Base-by-base conservation (phyloP, 2,113 vertebrate genomes). In the Phyllostomus hastatus region DNA sequence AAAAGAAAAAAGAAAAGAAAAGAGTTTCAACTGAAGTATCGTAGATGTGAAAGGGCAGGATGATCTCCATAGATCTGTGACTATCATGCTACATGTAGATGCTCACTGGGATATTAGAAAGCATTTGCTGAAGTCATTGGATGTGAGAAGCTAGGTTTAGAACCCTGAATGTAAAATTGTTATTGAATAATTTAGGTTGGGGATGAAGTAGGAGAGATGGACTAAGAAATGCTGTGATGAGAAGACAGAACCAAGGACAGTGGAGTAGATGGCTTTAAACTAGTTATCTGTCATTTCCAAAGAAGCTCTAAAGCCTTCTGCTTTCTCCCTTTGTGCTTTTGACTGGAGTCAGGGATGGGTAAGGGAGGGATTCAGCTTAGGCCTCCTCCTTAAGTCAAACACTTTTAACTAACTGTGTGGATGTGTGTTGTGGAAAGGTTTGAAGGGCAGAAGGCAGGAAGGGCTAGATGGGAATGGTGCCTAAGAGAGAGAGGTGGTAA, bases 151-250 rank as follows among this genome's bases (percentile, higher is more conserved):
- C 86, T 93, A 11, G 17, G 78, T 95, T 92, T 72, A 92, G 26
- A 90, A 24, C 11, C 19, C 26, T 81, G 92, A 90, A 88, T 92
- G 52, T 88, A 85, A 94, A 82, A 81, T 57, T 79, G 41, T 79
- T 72, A 73, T 26, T 94, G 61, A 86, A 78, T 92, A 57, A 95
- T 90, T 88, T 88, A 93, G 59, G 50, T 57, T 75, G 50, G 17
- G 52, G 94, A 95, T 79, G 33, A 72, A 94, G 69, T 15, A 66
- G 24, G n/a, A 91, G 28, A 94, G n/a, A 89, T 8, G 28, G 22
- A 64, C 80, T 87, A 12, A 92, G 35, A 90, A 66, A 92, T 64
- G 61, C 22, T 20, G 10, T 90, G 33, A 89, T 59, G 50, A 89
- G 61, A 72, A 50, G 14, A 82, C 22, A 83, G n/a, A 78, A 81